A percentile compares a stretch with the other conserved stretches of the same genome.
Evolutionary conservation across 1,140 invertebrate species (phyloP).

Genomic region (Piezodorus guildinii): DNA sequence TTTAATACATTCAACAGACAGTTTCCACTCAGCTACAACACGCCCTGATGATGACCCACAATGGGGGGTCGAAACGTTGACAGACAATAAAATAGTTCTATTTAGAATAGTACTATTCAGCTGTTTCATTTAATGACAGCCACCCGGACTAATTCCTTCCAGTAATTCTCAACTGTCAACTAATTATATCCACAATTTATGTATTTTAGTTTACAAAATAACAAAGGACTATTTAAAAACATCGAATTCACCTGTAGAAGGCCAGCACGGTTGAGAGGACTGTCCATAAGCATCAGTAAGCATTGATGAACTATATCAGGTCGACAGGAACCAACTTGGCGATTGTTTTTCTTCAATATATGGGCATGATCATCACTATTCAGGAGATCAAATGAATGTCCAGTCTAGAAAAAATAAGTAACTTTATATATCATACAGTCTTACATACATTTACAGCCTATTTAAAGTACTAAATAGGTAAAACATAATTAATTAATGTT

Average conservation of each 20-base stretch:
- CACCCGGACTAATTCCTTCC: too few relatives aligned
- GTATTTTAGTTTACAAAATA: too few relatives aligned
- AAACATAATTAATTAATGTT: not conserved
- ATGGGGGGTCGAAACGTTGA: too few relatives aligned
- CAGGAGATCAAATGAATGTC: slow-evolving; percentile 77
- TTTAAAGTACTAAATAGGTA: not conserved
- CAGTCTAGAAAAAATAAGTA: slow-evolving; percentile 47
- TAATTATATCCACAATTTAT: too few relatives aligned
- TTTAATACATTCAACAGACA: too few relatives aligned
- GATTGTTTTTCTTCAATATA: slow-evolving; percentile 72
- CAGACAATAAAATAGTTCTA: too few relatives aligned
- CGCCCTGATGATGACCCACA: too few relatives aligned
- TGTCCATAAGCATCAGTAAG: slow-evolving; percentile 90
- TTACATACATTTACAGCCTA: too few relatives aligned
- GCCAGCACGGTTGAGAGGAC: slow-evolving; percentile 84
- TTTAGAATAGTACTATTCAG: too few relatives aligned
- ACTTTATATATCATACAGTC: not conserved
- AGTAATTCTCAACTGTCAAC: too few relatives aligned
- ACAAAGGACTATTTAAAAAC: not conserved
- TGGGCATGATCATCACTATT: slow-evolving; percentile 87
- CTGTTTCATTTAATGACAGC: too few relatives aligned
- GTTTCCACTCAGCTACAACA: too few relatives aligned
- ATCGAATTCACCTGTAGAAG: slow-evolving; percentile 47
- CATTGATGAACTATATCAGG: slow-evolving; percentile 95
- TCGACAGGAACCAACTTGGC: slow-evolving; percentile 70